Conservation (phyloP, 2,797 vertebrate genomes). For the Acanthurus lineatus region DNA sequence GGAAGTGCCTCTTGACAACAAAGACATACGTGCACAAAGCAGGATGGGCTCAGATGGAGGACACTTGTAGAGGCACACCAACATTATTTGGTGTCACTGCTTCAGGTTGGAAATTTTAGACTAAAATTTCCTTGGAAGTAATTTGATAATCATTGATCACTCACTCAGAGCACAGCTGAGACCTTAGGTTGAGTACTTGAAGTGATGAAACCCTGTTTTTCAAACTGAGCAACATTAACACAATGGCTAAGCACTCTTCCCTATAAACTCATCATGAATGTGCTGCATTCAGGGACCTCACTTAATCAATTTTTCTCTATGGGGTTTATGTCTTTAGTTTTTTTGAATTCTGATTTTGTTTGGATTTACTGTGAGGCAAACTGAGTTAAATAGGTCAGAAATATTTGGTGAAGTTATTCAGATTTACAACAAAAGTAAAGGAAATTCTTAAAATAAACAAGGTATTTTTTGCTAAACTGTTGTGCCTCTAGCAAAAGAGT, state of each 20-base stretch:
- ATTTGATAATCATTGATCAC: constrained; percentile 9
- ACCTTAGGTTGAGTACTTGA: constrained; percentile 12
- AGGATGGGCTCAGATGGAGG: constrained; percentile 33
- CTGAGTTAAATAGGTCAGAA: neutral
- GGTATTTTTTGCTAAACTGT: neutral
- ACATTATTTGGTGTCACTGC: neutral
- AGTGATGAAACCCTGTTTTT: constrained; percentile 42
- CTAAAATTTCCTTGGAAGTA: constrained; percentile 2
- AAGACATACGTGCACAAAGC: constrained; percentile 41
- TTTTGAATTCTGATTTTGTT: neutral
- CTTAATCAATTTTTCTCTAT: neutral
- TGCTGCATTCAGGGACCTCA: constrained; percentile 14
- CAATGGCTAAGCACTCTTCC: constrained; percentile 3
- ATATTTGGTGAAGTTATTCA: neutral
- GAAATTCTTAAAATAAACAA: constrained; percentile 5
- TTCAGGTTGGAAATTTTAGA: constrained; percentile 13
- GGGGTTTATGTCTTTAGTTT: neutral
- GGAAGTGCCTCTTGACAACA: constrained; percentile 62
- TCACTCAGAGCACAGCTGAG: neutral
- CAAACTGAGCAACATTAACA: constrained; percentile 20
- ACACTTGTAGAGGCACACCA: constrained; percentile 10
- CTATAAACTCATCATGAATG: neutral
- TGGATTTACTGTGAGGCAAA: neutral
- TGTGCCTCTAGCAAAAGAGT: constrained; percentile 1
- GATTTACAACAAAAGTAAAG: too few species aligned